Evolutionary conservation across 2,888 invertebrate genomes (phyloP).

Genomic region (Xestia sexstrigata): DNA sequence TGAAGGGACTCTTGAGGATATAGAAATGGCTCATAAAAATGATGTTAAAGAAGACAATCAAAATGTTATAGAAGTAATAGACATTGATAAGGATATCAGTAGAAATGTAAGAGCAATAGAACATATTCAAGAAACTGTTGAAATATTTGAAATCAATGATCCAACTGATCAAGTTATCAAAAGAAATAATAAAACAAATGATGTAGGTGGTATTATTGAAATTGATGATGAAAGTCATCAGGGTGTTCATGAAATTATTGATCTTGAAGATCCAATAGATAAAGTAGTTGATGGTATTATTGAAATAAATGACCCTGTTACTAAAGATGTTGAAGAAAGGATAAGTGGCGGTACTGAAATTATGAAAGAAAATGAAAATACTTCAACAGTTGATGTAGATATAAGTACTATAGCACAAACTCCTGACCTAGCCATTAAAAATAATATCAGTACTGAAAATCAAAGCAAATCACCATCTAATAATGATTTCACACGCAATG

Average conservation of each 20-base stretch:
- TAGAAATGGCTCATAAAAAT: conserved; percentile 30
- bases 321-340: conserved; percentile 8
- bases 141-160: conserved; percentile 44
- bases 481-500: conserved; percentile 7
- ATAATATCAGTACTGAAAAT: conserved; percentile 18
- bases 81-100: conserved; percentile 1
- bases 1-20: conserved; percentile 8
- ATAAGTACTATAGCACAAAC: not conserved
- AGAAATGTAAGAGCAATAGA: conserved; percentile 1
- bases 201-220: conserved; percentile 14
- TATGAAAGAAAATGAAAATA: conserved; percentile 1
- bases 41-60: conserved; percentile 29
- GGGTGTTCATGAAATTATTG: not conserved
- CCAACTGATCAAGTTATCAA: not conserved
- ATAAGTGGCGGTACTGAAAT: not conserved
- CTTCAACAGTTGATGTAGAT: conserved; percentile 6
- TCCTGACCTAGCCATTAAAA: conserved; percentile 9
- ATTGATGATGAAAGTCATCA: conserved; percentile 36
- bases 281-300: not conserved
- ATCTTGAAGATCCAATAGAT: not conserved
- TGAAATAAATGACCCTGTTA: conserved; percentile 24
- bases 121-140: conserved; percentile 2
- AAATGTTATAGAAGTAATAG: conserved; percentile 33
- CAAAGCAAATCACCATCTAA: conserved; percentile 8
- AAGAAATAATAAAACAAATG: conserved; percentile 7